Evolutionary conservation across 2,888 invertebrate species (phyloP), one percentile per base, ranked within the genome.

Genomic region (Brachylomia viminalis): DNA sequence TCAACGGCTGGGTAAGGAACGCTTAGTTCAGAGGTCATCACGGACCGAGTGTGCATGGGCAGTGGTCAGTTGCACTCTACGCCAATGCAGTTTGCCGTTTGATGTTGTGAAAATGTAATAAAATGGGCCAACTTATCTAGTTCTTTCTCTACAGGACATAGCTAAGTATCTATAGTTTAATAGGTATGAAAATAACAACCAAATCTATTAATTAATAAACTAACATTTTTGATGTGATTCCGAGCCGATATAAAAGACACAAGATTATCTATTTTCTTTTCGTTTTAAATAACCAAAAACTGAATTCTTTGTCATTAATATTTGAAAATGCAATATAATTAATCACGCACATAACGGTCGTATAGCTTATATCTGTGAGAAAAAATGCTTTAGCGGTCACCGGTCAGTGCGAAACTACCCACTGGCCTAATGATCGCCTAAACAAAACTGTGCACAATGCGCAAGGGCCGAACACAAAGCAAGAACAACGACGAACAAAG

Each of bases 391-490:
- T 87, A 91, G 90, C 89, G 95, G 95, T 94, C 96, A 91, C 90
- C 89, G 95, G 95, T 95, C 96, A 95, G 92, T 92, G 90, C 91
- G 81, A 92, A 94, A 94, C 93, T 95, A 95, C 94, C 95, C 95
- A 95, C 94, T 92, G 94, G 83, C 92, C 93, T 96, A 96, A 96
- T 96, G 95, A 96, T 95, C 91, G 90, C 88, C 92, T 92, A 92
- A 93, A 95, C 94, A 95, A 94, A 94, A 93, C 88, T 80, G 72
- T 77, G 88, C 85, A 94, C 94, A 94, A 94, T 92, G 91, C 91
- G 89, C 91, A 89, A 90, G 89, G 88, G 88, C 88, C 89, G 87
- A 87, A 88, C 86, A 94, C 94, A 95, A 95, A 92, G 90, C 90
- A 84, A 86, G 86, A 89, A 93, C 91, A 92, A 88, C 85, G 88